Conservation (phyloP, 2,888 invertebrate species). For the Ernsta delagoae region DNA sequence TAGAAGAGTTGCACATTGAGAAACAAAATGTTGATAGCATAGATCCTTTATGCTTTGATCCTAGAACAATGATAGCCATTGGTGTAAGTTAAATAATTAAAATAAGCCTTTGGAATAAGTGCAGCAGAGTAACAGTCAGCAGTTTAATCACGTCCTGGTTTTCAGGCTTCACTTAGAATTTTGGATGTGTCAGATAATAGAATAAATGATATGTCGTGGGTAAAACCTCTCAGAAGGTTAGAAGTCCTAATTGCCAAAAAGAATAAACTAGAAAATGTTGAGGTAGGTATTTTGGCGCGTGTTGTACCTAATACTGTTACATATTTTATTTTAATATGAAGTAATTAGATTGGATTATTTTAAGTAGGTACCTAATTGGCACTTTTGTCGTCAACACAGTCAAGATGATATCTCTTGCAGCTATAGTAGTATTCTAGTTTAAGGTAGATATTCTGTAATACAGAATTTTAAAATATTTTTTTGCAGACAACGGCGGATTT, state of each 20-base stretch:
- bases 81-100: constrained; percentile 71
- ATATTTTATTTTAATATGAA: too few species aligned
- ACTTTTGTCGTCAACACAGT: too few species aligned
- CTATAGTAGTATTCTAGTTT: too few species aligned
- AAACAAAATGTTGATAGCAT: constrained; percentile 84
- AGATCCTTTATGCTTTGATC: constrained; percentile 88
- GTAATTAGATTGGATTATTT: too few species aligned
- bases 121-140: neutral
- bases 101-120: neutral
- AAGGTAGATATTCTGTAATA: too few species aligned
- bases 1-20: constrained; percentile 89
- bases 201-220: constrained; percentile 80
- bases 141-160: constrained; percentile 36
- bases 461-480: neutral
- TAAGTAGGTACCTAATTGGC: too few species aligned
- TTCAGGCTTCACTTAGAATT: constrained; percentile 83
- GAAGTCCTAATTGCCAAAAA: constrained; percentile 84
- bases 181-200: constrained; percentile 88
- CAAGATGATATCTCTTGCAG: too few species aligned
- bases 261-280: constrained; percentile 83
- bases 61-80: constrained; percentile 83
- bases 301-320: too few species aligned
- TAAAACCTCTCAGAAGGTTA: constrained; percentile 80
- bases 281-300: constrained; percentile 49
- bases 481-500: constrained; percentile 79